phyloP scores from a whole-genome alignment of 2,888 invertebrate species.

The Drosophila ustulata region DNA sequence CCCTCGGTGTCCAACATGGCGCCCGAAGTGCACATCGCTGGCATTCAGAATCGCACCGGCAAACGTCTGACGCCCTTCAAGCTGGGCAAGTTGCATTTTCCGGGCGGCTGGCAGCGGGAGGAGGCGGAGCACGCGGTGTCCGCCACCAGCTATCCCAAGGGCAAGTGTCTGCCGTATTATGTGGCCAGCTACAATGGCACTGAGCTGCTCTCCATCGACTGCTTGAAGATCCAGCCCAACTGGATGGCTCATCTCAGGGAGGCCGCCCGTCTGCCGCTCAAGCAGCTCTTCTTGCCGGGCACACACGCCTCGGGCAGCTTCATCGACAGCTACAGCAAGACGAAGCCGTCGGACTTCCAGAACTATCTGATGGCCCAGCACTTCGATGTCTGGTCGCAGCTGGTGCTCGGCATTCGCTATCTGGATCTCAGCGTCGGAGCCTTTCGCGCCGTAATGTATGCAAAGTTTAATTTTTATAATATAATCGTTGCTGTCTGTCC shows the following conservation, averaged over 20 bases:
- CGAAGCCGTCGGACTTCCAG: constrained; percentile 76
- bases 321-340: constrained; percentile 74
- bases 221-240: constrained; percentile 92
- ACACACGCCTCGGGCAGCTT: constrained; percentile 88
- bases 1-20: constrained; percentile 79
- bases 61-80: constrained; percentile 79
- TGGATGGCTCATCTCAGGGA: constrained; percentile 90
- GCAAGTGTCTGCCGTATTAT: constrained; percentile 90
- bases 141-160: constrained; percentile 81
- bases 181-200: constrained; percentile 88
- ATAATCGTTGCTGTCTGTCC: too few species aligned
- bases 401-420: constrained; percentile 94
- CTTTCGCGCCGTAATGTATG: too few species aligned
- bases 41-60: constrained; percentile 86
- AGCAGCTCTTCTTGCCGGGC: constrained; percentile 85
- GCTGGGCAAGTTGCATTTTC: constrained; percentile 87
- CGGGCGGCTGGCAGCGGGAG: constrained; percentile 87
- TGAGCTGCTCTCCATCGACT: constrained; percentile 88
- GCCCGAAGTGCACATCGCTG: constrained; percentile 73
- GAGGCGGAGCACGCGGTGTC: constrained; percentile 65
- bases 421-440: constrained; percentile 88
- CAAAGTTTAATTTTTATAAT: too few species aligned
- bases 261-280: constrained; percentile 76
- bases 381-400: constrained; percentile 92
- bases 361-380: constrained; percentile 88